phyloP scores from a whole-genome alignment of 2,797 vertebrate genomes.

The Helarctos malayanus region DNA sequence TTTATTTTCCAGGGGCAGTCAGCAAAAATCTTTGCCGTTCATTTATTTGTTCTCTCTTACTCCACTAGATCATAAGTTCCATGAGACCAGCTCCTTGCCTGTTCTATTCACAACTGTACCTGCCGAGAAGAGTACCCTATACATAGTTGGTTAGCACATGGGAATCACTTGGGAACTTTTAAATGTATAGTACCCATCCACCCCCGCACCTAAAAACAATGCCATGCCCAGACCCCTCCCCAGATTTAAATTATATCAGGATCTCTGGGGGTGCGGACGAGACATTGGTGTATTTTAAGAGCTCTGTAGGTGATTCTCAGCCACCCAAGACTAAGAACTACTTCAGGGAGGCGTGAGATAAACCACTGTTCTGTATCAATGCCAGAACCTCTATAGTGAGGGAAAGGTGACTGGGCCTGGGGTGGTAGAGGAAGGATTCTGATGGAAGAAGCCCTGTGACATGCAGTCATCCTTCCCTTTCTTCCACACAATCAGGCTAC shows the following conservation, averaged over 20 bases:
- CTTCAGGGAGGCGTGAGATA: background rate
- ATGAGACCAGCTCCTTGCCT: background rate
- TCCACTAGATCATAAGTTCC: background rate
- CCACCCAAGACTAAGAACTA: background rate
- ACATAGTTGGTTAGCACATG: background rate
- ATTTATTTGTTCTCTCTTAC: background rate
- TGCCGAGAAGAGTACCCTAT: background rate
- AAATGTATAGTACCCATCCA: background rate
- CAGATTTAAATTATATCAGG: background rate
- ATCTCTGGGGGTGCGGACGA: background rate
- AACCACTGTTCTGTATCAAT: background rate
- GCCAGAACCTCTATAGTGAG: background rate
- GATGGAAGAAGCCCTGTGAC: background rate
- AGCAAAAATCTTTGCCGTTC: conserved; percentile 11
- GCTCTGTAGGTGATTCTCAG: background rate
- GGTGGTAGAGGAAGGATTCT: background rate
- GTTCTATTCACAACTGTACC: background rate
- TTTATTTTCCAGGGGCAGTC: background rate
- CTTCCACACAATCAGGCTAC: background rate
- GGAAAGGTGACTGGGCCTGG: background rate
- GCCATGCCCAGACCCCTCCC: background rate
- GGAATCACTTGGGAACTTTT: conserved; percentile 27
- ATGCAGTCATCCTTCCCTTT: background rate
- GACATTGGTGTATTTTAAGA: background rate
- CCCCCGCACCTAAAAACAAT: background rate